phyloP scores from a whole-genome alignment of 2,797 vertebrate genomes.

The Enteromius trimaculatus region DNA sequence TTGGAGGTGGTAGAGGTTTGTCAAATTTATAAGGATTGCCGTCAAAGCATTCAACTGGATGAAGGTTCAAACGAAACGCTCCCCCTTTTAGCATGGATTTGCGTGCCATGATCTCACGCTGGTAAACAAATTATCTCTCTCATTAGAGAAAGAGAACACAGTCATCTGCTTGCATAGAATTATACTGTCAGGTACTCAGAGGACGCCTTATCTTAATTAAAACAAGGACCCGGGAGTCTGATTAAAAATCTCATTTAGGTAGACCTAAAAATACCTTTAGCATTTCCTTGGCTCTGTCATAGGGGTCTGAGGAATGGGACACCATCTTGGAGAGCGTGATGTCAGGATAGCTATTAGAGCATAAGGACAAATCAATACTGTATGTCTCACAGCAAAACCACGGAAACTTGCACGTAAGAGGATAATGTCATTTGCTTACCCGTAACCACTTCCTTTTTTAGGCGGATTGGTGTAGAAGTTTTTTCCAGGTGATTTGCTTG shows the following conservation, averaged over 20 bases:
- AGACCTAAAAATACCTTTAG: constrained; percentile 65
- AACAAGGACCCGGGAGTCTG: constrained; percentile 7
- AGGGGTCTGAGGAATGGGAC: constrained; percentile 79
- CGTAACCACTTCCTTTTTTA: constrained; percentile 88
- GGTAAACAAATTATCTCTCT: constrained; percentile 67
- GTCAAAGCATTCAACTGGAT: constrained; percentile 86
- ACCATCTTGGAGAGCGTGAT: constrained; percentile 82
- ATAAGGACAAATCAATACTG: constrained; percentile 51
- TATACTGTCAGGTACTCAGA: constrained; percentile 32
- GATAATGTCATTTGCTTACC: constrained; percentile 72
- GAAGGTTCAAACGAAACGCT: constrained; percentile 83
- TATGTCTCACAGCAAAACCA: constrained; percentile 23
- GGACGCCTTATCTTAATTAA: constrained; percentile 20
- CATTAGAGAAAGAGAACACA: constrained; percentile 30
- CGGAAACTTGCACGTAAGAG: constrained; percentile 8
- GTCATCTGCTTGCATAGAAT: constrained; percentile 17
- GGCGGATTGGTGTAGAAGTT: constrained; percentile 85
- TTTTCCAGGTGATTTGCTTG: constrained; percentile 77
- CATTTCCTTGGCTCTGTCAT: constrained; percentile 73
- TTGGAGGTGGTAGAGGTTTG: constrained; percentile 74
- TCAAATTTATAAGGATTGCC: constrained; percentile 81
- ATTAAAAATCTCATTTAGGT: constrained; percentile 10
- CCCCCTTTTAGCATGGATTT: constrained; percentile 78
- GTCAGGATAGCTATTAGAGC: constrained; percentile 79
- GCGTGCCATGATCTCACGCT: constrained; percentile 78